A percentile compares a stretch with the other conserved stretches of the same genome.
These are phyloP conservation scores for Melanocharis versteri DNA, from an alignment of 2,113 vertebrate genomes.

Conservation along the genomic window DNA sequence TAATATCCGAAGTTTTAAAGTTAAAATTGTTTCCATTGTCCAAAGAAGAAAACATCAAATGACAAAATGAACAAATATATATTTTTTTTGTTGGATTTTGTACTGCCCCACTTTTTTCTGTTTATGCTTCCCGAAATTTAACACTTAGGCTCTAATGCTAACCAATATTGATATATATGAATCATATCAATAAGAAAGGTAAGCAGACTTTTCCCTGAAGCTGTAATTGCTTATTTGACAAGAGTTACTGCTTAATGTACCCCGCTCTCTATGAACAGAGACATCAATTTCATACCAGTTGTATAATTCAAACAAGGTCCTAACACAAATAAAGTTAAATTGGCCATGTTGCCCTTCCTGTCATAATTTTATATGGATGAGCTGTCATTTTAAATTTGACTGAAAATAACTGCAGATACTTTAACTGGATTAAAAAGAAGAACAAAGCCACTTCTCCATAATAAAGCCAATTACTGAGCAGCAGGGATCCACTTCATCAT, in stretches of 20 bases:
- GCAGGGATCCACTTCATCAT: conserved; percentile 48
- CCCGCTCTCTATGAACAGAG: background rate
- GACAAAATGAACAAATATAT: background rate
- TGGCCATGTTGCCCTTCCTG: conserved; percentile 22
- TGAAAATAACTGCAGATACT: conserved; percentile 61
- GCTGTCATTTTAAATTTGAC: conserved; percentile 64
- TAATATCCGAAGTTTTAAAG: background rate
- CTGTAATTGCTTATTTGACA: background rate
- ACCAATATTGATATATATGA: background rate
- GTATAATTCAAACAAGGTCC: background rate
- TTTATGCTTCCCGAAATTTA: background rate
- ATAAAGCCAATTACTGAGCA: conserved; percentile 67
- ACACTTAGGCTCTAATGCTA: background rate
- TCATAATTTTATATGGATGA: conserved; percentile 32
- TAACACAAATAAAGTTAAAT: conserved; percentile 26
- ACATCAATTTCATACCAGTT: background rate
- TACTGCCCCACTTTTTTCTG: background rate
- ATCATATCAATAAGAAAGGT: background rate
- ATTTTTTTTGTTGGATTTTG: background rate
- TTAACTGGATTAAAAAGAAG: conserved; percentile 64
- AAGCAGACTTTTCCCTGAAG: background rate
- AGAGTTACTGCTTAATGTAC: background rate
- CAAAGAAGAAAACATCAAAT: background rate
- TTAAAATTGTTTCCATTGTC: background rate
- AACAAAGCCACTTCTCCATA: conserved; percentile 41